Conservation (phyloP, 1,140 invertebrate species). For the Caenorhabditis tropicalis region DNA sequence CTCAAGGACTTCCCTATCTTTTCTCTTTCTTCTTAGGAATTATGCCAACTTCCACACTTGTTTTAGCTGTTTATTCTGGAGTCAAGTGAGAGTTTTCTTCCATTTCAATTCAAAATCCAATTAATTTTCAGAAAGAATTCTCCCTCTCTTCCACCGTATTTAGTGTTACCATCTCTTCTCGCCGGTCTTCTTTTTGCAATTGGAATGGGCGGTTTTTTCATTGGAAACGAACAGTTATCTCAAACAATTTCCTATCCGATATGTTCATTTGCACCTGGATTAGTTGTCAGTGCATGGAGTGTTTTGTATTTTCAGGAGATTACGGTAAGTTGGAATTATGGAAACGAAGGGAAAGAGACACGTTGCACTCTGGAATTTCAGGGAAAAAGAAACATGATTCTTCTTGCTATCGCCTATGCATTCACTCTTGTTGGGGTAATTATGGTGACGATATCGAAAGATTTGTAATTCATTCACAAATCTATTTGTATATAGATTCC, state of each 20-base stretch:
- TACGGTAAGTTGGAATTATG: slow-evolving; percentile 30
- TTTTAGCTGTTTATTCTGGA: slow-evolving; percentile 72
- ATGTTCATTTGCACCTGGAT: slow-evolving; percentile 55
- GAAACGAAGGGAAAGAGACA: background rate
- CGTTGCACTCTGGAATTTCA: no score
- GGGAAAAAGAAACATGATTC: slow-evolving; percentile 49
- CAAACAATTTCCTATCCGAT: slow-evolving; percentile 59
- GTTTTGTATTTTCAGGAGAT: slow-evolving; percentile 59
- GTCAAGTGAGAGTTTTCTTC: background rate
- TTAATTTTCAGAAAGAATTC: slow-evolving; percentile 14
- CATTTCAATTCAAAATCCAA: background rate
- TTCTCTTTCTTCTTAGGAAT: slow-evolving; percentile 74
- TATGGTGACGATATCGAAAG: slow-evolving; percentile 45
- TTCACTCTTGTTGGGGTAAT: slow-evolving; percentile 48
- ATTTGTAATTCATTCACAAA: background rate
- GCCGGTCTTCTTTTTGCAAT: slow-evolving; percentile 50
- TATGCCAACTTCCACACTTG: slow-evolving; percentile 72
- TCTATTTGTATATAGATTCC: slow-evolving; percentile 33
- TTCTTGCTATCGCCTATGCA: slow-evolving; percentile 42
- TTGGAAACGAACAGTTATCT: slow-evolving; percentile 53
- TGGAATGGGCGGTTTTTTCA: slow-evolving; percentile 51
- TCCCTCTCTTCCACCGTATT: slow-evolving; percentile 18
- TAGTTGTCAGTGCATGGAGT: slow-evolving; percentile 56
- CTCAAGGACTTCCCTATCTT: slow-evolving; percentile 73
- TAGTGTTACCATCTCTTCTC: slow-evolving; percentile 38